Conservation (phyloP, 2,113 vertebrate genomes). For the Megaleporinus macrocephalus region DNA sequence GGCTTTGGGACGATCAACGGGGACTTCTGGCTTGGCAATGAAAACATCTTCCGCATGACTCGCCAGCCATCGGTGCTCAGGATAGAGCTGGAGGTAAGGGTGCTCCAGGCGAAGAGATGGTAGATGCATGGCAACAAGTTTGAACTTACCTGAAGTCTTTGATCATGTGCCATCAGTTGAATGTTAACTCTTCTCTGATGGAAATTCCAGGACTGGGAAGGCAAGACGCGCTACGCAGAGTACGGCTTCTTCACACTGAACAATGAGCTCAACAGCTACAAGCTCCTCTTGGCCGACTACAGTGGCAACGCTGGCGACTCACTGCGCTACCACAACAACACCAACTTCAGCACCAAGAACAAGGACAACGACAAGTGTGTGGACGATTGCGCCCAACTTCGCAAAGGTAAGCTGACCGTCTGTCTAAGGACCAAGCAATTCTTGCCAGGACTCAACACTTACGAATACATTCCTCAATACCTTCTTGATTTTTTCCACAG, state of each 20-base stretch:
- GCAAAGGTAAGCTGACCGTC: slow-evolving; percentile 81
- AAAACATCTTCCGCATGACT: slow-evolving; percentile 91
- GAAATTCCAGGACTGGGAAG: slow-evolving; percentile 90
- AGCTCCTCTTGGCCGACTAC: slow-evolving; percentile 89
- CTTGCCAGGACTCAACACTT: not conserved
- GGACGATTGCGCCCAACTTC: slow-evolving; percentile 88
- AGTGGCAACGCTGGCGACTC: slow-evolving; percentile 87
- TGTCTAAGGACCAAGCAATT: not conserved
- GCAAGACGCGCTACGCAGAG: slow-evolving; percentile 82
- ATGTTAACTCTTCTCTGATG: slow-evolving; percentile 43
- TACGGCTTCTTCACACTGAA: slow-evolving; percentile 86
- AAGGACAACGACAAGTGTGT: slow-evolving; percentile 98
- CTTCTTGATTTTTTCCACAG: slow-evolving; percentile 64
- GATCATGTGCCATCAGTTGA: not conserved
- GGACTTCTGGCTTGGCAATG: slow-evolving; percentile 98
- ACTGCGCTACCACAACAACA: slow-evolving; percentile 95
- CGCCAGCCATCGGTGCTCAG: slow-evolving; percentile 87
- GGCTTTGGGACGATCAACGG: slow-evolving; percentile 93
- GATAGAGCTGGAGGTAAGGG: slow-evolving; percentile 91
- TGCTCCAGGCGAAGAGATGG: not conserved
- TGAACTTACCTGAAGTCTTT: not conserved
- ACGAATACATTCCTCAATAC: not conserved
- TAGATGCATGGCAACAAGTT: not conserved
- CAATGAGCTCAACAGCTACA: slow-evolving; percentile 93
- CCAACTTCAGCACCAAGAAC: slow-evolving; percentile 96